phyloP scores from a whole-genome alignment of 1,140 invertebrate species.

The Drosophila kepulauana region DNA sequence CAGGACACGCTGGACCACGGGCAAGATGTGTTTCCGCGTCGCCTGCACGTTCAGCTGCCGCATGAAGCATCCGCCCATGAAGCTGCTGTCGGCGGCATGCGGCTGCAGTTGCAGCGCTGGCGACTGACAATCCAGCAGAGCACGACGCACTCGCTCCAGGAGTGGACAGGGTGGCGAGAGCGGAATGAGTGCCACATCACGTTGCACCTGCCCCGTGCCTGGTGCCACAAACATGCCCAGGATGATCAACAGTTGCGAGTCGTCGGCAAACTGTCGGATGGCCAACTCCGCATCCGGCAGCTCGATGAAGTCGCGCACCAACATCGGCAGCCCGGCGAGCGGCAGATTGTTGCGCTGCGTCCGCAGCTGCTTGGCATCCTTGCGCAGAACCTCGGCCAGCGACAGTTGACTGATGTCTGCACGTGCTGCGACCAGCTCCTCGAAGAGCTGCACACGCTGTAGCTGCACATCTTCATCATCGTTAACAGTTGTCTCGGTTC shows the following conservation, averaged over 20 bases:
- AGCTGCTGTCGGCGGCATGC: slow-evolving; percentile 48
- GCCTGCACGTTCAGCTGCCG: slow-evolving; percentile 86
- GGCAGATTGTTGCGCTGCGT: slow-evolving; percentile 67
- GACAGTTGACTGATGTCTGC: slow-evolving; percentile 86
- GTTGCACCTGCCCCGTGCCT: slow-evolving; percentile 69
- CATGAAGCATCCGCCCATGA: slow-evolving; percentile 84
- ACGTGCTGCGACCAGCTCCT: slow-evolving; percentile 87
- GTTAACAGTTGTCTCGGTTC: background rate
- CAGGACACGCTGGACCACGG: slow-evolving; percentile 86
- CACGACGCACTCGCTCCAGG: slow-evolving; percentile 56
- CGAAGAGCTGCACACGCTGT: slow-evolving; percentile 84
- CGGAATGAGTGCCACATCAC: slow-evolving; percentile 86
- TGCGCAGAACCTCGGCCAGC: slow-evolving; percentile 87
- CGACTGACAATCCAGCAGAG: slow-evolving; percentile 38
- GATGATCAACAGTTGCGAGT: slow-evolving; percentile 84
- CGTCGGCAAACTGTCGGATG: slow-evolving; percentile 85
- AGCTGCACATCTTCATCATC: background rate
- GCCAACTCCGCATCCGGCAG: slow-evolving; percentile 81
- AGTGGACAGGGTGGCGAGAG: slow-evolving; percentile 41
- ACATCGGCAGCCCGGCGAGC: slow-evolving; percentile 87
- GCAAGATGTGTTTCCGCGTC: slow-evolving; percentile 88
- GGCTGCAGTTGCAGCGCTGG: slow-evolving; percentile 52
- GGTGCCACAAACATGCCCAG: slow-evolving; percentile 86
- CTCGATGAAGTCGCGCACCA: slow-evolving; percentile 86
- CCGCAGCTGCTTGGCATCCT: slow-evolving; percentile 88